Base-by-base conservation (phyloP, 2,113 vertebrate species). In the Narcine bancroftii region DNA sequence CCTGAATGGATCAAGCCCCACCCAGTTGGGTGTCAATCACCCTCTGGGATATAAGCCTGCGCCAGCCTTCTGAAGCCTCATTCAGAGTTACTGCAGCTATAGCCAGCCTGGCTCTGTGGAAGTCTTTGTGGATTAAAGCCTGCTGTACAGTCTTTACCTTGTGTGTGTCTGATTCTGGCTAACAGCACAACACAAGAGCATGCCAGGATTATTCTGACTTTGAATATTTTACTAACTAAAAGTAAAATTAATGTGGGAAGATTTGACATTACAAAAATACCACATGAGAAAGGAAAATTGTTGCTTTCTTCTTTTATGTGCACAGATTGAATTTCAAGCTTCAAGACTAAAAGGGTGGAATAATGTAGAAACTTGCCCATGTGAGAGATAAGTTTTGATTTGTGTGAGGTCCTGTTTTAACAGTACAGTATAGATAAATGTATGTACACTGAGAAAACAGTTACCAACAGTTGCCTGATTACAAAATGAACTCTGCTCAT, bases 271-370 rank as follows among this genome's bases (percentile, higher is more conserved):
- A 47, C 39, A 91, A 47, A 91, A 47, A 71, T 91, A 42, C 89
- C 89, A 91, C 89, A 91, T 91, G 26, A 91, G 63, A 69, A 66
- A 91, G 63, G 1, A 45, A 47, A 69, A 33, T 69, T 53, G 6
- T 69, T 91, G 4, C 89, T 91, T 91, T 91, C 39, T 91, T 91
- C 89, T 91, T 69, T 69, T 63, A 29, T 26, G 42, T 29, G 26
- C 83, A 60, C 39, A 91, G 89, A 91, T 91, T 91, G 39, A 69
- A 71, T 91, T 91, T 91, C 89, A 91, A 45, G 39, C 63, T 71
- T 91, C 63, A 91, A 71, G 63, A 42, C 42, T 47, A 69, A 45
- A 69, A 71, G 47, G 42, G 60, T 69, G 89, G 65, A 91, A 47
- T 9, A 47, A 42, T 47, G 39, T 69, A 47, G 65, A 69, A 69